phyloP scores from a whole-genome alignment of 2,113 vertebrate species.

The Zosterops japonicus region DNA sequence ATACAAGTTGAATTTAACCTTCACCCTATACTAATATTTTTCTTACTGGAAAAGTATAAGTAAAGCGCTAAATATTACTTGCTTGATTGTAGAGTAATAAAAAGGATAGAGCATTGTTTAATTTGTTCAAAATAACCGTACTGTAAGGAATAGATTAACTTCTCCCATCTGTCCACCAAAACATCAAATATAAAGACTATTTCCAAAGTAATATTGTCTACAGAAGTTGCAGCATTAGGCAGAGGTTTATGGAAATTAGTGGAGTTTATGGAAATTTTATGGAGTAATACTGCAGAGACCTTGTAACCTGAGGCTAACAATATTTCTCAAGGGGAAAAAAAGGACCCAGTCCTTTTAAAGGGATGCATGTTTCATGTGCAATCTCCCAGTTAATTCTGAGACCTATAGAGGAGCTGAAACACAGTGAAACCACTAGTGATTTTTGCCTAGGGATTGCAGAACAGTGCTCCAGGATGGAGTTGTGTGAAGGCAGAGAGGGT shows the following conservation, averaged over 20 bases:
- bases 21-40: background rate
- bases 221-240: background rate
- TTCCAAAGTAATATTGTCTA: background rate
- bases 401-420: background rate
- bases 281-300: background rate
- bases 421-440: background rate
- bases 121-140: background rate
- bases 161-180: background rate
- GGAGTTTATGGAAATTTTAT: too few species aligned
- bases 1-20: constrained; percentile 40
- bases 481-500: background rate
- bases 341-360: background rate
- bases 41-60: background rate
- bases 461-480: background rate
- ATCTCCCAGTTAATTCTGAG: background rate
- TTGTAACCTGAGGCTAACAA: background rate
- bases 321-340: background rate
- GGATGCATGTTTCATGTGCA: background rate
- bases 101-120: background rate
- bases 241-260: background rate
- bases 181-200: background rate
- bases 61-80: background rate
- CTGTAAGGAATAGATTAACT: background rate
- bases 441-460: background rate
- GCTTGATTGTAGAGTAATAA: background rate